These are phyloP conservation scores for Stomorhina lunata DNA, from an alignment of 2,888 invertebrate genomes.

Conservation along the genomic window DNA sequence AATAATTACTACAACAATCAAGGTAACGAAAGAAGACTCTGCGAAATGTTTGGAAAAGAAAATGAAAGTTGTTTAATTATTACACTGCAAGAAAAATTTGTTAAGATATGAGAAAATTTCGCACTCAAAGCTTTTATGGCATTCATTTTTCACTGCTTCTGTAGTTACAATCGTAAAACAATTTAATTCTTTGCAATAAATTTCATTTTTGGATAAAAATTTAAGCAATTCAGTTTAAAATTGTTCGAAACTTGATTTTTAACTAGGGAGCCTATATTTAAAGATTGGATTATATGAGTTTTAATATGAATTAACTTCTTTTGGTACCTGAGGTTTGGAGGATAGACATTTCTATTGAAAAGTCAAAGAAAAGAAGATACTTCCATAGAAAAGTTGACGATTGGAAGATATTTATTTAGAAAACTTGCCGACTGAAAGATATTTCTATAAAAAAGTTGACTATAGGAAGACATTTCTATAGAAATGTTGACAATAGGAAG, in stretches of 20 bases:
- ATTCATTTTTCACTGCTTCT: not conserved
- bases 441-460: no score
- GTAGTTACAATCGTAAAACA: not conserved
- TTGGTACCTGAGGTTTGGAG: no score
- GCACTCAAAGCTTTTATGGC: constrained; percentile 24
- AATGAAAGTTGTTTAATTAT: constrained; percentile 55
- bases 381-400: no score
- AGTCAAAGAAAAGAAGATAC: no score
- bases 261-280: no score
- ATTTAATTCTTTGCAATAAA: not conserved
- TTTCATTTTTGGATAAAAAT: constrained; percentile 15
- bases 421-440: no score
- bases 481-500: no score
- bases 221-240: constrained; percentile 20
- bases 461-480: no score
- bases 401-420: no score
- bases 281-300: no score
- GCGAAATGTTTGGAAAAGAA: constrained; percentile 42
- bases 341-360: no score
- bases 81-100: constrained; percentile 12
- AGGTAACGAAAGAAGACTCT: constrained; percentile 73
- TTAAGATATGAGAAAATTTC: not conserved
- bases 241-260: not conserved
- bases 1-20: constrained; percentile 68
- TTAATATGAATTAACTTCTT: no score